phyloP scores from a whole-genome alignment of 2,888 invertebrate genomes.

The Tipula lateralis region DNA sequence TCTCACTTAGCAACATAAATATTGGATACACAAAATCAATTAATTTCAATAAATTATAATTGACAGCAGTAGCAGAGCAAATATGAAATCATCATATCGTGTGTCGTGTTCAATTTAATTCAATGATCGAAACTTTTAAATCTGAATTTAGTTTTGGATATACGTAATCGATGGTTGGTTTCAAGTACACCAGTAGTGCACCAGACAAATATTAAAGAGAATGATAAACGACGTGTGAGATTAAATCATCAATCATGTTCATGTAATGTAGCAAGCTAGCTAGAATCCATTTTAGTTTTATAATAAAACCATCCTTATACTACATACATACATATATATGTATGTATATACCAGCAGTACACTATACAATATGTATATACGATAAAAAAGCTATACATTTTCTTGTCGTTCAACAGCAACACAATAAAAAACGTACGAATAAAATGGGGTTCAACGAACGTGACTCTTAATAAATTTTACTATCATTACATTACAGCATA shows the following conservation, averaged over 20 bases:
- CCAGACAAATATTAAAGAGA: not conserved
- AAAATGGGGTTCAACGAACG: conserved; percentile 14
- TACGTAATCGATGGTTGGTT: not conserved
- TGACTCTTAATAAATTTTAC: not conserved
- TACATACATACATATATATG: not conserved
- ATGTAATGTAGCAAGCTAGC: not conserved
- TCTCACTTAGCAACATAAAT: not conserved
- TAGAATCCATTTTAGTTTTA: not conserved
- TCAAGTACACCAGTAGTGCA: not conserved
- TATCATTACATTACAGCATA: not conserved
- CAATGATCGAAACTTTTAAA: not conserved
- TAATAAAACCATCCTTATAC: not conserved
- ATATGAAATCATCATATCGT: not conserved
- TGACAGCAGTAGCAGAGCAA: not conserved
- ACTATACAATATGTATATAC: too few relatives aligned
- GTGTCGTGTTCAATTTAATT: not conserved
- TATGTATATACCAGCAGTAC: not conserved
- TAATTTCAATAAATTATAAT: not conserved
- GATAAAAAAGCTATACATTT: not conserved
- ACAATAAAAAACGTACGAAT: not conserved
- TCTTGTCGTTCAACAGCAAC: not conserved
- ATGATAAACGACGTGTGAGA: not conserved
- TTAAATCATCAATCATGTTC: not conserved
- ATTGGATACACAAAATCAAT: not conserved
- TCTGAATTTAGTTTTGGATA: not conserved